Percentiles rank a stretch among this genome's conserved stretches.
These are phyloP conservation scores for Arion vulgaris DNA, from an alignment of 1,140 invertebrate genomes.

Conservation along the genomic window DNA sequence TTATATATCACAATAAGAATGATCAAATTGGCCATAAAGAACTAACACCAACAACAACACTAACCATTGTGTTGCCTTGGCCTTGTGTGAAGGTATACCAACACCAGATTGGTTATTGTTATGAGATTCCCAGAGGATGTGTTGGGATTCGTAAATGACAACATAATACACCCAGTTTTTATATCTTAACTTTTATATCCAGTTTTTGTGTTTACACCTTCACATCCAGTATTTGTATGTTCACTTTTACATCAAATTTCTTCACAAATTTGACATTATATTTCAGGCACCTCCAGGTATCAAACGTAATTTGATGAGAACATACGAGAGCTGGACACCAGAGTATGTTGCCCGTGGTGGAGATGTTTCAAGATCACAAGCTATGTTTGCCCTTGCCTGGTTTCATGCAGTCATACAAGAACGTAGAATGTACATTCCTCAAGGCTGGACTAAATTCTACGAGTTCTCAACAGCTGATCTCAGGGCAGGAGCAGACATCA, in stretches of 20 bases:
- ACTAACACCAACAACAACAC: too few relatives aligned
- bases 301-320: constrained; percentile 78
- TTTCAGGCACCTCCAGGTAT: constrained; percentile 79
- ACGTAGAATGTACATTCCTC: constrained; percentile 87
- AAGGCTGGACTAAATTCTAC: constrained; percentile 91
- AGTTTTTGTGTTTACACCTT: not conserved
- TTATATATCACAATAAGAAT: too few relatives aligned
- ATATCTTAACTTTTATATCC: too few relatives aligned
- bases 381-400: constrained; percentile 83
- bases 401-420: constrained; percentile 91
- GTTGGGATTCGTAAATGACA: too few relatives aligned
- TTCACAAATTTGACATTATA: not conserved
- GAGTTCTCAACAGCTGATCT: constrained; percentile 91
- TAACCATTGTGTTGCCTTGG: too few relatives aligned
- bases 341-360: constrained; percentile 73
- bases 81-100: too few relatives aligned
- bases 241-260: too few relatives aligned
- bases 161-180: too few relatives aligned
- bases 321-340: constrained; percentile 77
- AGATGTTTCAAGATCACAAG: constrained; percentile 73
- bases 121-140: too few relatives aligned
- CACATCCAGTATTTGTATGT: constrained; percentile 39
- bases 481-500: constrained; percentile 82
- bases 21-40: too few relatives aligned
- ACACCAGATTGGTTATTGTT: too few relatives aligned